Evolutionary conservation across 2,888 invertebrate species (phyloP), one percentile per base, ranked within the genome.

Genomic region (Caenorhabditis japonica): DNA sequence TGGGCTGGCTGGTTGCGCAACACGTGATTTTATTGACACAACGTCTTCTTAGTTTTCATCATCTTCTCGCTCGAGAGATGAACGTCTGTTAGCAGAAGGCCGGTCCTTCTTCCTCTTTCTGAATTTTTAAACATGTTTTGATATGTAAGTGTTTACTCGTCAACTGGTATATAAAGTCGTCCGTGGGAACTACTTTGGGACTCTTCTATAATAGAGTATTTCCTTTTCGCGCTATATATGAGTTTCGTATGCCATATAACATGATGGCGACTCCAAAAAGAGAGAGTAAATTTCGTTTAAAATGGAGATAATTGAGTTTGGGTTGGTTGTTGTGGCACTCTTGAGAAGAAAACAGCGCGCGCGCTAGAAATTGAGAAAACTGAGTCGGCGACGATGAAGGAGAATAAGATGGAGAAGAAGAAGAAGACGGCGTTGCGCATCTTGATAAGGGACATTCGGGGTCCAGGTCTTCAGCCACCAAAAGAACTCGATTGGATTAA

Each of bases 211-310:
- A 66, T 66, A 66, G 66, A 56, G 66, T 30, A 56, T n/a, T 56
- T 21, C 33, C 52, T 15, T 59, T 36, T 27, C 47, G 36, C 36
- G n/a, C n/a, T n/a, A 44, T 39, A 39, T 47, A 55, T 64, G 55
- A 53, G 55, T 64, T 64, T 56, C 7, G 62, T 55, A 64, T 64
- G 64, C 62, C 62, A 64, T 53, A 64, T 64, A 64, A 55, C 53
- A 46, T 36, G n/a, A n/a, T 47, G 53, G 34, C 59, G 59, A 38
- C 62, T 64, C 66, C 66, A 66, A 66, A 66, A 66, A 66, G 66
- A 66, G 66, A 66, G 47, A 66, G 66, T 66, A 66, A 66, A 66
- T 66, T 66, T 66, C 66, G 66, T 66, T 66, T 66, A 66, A 66
- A 66, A 66, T 66, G 56, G 49, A 30, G 66, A 66, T 66, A 66